Base-by-base conservation (phyloP, 2,888 invertebrate genomes). In the Chironomus tentans region DNA sequence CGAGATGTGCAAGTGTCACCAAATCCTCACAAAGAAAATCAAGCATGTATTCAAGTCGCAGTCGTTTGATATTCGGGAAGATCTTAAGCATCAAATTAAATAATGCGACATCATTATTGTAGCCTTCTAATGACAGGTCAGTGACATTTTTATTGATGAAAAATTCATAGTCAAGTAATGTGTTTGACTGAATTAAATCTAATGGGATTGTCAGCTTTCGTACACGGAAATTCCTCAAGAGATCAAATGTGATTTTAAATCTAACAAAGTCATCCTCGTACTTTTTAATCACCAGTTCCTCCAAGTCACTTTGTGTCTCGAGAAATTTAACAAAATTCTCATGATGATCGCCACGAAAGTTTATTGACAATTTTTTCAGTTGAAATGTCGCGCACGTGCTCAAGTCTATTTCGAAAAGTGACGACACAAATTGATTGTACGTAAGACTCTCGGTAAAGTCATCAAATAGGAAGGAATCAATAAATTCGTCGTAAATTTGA, bases 221-320 rank as follows among this genome's bases (percentile, higher is more conserved):
- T 13, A 76, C 76, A 3, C 46, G 68, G 10, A 76, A 76, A 13
- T 76, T 56, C 38, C 21, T 69, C 5, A 76, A 24, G 12, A 76
- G 21, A 18, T 76, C 76, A 28, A 76, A 76, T n/a, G 56, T 61
- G 2, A 76, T 69, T 46, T 76, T 76, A 46, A 76, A 76, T 48
- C 76, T 22, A 22, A 69, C 68, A 69, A 76, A 76, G 21, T 76
- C 69, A n/a, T 76, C 76, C 12, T 76, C 76, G 46, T 76, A 76
- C 50, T 76, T 69, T 68, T 56, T 56, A 56, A 76, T 50, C 38
- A 69, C 76, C 5, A 76, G 56, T 38, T 76, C 76, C 15, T 76
- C 76, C 13, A 76, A 24, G 12, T 76, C 61, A 28, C 56, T 38
- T 24, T 76, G 76, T 22, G 76, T 10, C 5, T n/a, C 38, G 6